phyloP scores from a whole-genome alignment of 2,888 invertebrate genomes.

The Octonoba sinensis region DNA sequence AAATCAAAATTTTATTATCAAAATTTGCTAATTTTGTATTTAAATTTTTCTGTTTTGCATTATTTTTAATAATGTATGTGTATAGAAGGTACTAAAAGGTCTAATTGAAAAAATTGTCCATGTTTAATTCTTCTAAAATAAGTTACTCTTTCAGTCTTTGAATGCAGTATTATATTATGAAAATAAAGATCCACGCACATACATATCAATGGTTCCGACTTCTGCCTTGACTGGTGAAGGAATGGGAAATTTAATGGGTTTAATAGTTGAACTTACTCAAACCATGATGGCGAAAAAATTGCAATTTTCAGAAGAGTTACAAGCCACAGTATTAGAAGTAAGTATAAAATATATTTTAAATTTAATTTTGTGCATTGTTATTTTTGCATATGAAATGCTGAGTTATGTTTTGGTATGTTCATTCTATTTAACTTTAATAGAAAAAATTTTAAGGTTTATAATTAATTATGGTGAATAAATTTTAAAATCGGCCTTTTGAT shows the following conservation, averaged over 20 bases:
- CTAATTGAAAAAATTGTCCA: no score
- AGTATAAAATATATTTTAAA: no score
- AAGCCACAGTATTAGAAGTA: slow-evolving; percentile 75
- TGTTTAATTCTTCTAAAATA: no score
- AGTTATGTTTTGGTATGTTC: background rate
- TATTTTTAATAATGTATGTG: no score
- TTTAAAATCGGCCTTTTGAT: background rate
- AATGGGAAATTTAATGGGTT: slow-evolving; percentile 95
- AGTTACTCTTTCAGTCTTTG: slow-evolving; percentile 77
- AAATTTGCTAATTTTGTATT: no score
- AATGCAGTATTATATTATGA: slow-evolving; percentile 96
- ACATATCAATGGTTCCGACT: slow-evolving; percentile 96
- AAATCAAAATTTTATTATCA: no score
- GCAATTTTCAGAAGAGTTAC: slow-evolving; percentile 91
- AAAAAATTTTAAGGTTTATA: no score
- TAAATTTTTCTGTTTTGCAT: no score
- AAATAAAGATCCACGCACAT: slow-evolving; percentile 92
- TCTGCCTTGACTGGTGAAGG: slow-evolving; percentile 98
- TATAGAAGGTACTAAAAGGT: no score
- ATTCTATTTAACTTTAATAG: no score
- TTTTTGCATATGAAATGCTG: background rate
- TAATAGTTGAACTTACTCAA: slow-evolving; percentile 94
- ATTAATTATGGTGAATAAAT: background rate
- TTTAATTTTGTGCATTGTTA: no score
- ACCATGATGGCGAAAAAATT: slow-evolving; percentile 88